Evolutionary conservation across 2,797 vertebrate species (phyloP).

Genomic region (Acipenser oxyrinchus): DNA sequence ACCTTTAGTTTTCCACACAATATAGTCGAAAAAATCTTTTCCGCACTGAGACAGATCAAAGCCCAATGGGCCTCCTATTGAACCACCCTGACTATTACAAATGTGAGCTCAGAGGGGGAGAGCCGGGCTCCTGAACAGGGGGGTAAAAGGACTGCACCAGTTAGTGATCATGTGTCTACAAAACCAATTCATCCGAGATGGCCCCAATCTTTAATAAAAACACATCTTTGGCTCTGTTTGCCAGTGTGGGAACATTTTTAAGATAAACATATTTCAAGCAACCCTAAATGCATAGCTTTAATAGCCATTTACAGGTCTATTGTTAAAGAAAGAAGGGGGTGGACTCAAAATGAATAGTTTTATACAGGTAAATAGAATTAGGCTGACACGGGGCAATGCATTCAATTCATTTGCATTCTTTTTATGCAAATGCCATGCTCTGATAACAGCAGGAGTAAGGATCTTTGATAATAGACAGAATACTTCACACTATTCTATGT

Average conservation of each 20-base stretch:
- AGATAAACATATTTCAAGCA: slow-evolving; percentile 42
- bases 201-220: slow-evolving; percentile 48
- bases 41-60: slow-evolving; percentile 83
- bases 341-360: slow-evolving; percentile 48
- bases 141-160: slow-evolving; percentile 47
- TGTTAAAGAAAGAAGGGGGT: slow-evolving; percentile 41
- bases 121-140: slow-evolving; percentile 64
- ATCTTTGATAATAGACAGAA: slow-evolving; percentile 24
- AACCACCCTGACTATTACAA: slow-evolving; percentile 80
- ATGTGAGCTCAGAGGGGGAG: slow-evolving; percentile 61
- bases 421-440: slow-evolving; percentile 32
- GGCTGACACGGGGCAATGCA: slow-evolving; percentile 32
- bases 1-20: slow-evolving; percentile 66
- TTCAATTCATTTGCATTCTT: slow-evolving; percentile 25
- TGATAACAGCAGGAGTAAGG: slow-evolving; percentile 15
- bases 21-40: slow-evolving; percentile 71
- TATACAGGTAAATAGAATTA: slow-evolving; percentile 34
- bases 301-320: slow-evolving; percentile 44
- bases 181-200: slow-evolving; percentile 40
- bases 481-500: slow-evolving; percentile 19
- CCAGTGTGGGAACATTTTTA: slow-evolving; percentile 51
- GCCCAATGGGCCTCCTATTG: slow-evolving; percentile 87
- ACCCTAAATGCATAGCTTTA: slow-evolving; percentile 39
- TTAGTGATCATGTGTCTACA: slow-evolving; percentile 53
- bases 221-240: slow-evolving; percentile 36